Conservation (phyloP, 2,113 vertebrate genomes). For the Zonotrichia leucophrys region DNA sequence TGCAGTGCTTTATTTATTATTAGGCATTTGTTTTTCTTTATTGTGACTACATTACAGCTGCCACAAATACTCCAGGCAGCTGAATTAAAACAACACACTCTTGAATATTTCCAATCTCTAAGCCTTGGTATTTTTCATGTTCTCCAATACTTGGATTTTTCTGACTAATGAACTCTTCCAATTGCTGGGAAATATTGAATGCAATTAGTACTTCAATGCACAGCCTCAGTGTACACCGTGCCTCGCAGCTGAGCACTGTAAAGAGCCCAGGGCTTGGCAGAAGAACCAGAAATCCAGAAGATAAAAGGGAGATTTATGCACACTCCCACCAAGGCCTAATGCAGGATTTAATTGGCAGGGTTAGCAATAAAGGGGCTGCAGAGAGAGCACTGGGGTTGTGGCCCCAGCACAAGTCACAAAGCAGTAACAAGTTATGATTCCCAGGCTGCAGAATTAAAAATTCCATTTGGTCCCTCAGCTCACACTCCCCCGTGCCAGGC, state of each 20-base stretch:
- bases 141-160: slow-evolving; percentile 25
- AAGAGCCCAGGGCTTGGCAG: not conserved
- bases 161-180: slow-evolving; percentile 35
- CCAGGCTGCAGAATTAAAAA: not conserved
- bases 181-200: slow-evolving; percentile 20
- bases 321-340: not conserved
- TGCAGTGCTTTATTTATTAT: slow-evolving; percentile 33
- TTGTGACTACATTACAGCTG: not conserved
- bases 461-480: slow-evolving; percentile 8
- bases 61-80: not conserved
- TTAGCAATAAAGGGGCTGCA: not conserved
- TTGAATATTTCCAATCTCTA: not conserved
- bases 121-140: not conserved
- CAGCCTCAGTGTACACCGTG: not conserved
- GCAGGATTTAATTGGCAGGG: slow-evolving; percentile 38
- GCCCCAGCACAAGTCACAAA: not conserved
- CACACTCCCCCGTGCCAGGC: not conserved
- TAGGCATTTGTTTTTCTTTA: slow-evolving; percentile 27
- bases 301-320: slow-evolving; percentile 13
- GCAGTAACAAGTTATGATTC: not conserved
- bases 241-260: slow-evolving; percentile 6
- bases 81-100: slow-evolving; percentile 9
- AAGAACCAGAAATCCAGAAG: not conserved
- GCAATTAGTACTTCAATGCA: slow-evolving; percentile 1
- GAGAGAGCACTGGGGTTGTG: not conserved